Evolutionary conservation across 37 sponge, comb jelly and placozoan species (phyloP), one percentile per base, ranked within the genome.

Genomic region (Petrosia ficiformis): DNA sequence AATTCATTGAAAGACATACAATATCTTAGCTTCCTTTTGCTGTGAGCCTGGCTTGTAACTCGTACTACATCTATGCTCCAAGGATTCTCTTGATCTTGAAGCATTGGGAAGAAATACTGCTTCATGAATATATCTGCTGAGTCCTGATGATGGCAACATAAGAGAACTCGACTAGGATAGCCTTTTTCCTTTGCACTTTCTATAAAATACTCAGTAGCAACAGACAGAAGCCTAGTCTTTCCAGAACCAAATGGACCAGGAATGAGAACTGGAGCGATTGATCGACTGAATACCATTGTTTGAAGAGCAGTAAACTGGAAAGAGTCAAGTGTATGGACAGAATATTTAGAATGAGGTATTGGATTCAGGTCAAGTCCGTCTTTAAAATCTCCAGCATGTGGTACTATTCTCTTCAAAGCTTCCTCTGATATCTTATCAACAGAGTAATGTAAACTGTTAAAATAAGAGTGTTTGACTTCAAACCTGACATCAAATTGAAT

Each of bases 201-300:
- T 2, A 90, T 39, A 19, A 90, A 59, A 4, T 80, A 54, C 26
- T 82, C 72, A 39, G 86, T 74, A 39, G 91, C 91, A 21, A 76
- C 31, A 22, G 91, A 82, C 32, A 90, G 70, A 4, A 90, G 22
- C 0, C 86, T 58, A 19, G 84, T 83, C 63, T 83, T 83, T 65
- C 90, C 86, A 26, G 86, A 84, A 22, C 91, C 91, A 90, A 90
- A 90, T 22, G 91, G 75, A 32, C 91, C 91, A 74, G 82, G 48
- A 10, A 90, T 38, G 0, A 90, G 61, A n/a, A 85, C 26, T 26
- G 85, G 71, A 44, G 32, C 57, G 35, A 21, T 41, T 57, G 82
- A 58, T 24, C 44, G 2, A 14, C 65, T 44, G n/a, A 42, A 32
- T 1, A 90, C 42, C 8, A 81, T 71, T 14, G 32, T 31, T 48